Conservation (phyloP, 2,113 vertebrate genomes). For the Hydropotes inermis region DNA sequence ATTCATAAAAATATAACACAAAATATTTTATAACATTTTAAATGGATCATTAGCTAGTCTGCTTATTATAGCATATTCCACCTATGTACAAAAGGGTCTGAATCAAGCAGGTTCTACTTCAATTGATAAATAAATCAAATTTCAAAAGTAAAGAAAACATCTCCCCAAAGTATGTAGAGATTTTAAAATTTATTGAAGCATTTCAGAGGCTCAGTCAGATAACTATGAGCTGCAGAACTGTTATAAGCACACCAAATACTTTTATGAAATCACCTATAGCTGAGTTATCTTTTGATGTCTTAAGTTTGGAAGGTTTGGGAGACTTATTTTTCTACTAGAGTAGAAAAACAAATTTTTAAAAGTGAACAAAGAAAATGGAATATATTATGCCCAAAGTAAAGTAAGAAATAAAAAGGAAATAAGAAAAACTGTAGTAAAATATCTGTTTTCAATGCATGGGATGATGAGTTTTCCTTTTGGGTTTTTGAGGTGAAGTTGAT, state of each 20-base stretch:
- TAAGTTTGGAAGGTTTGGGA: neutral
- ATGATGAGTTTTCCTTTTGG: neutral
- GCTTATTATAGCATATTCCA: neutral
- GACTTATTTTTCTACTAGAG: neutral
- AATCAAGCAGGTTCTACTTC: neutral
- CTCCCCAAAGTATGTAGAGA: neutral
- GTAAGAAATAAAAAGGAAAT: neutral
- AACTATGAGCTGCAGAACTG: neutral
- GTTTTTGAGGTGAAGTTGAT: neutral
- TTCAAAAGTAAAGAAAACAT: neutral
- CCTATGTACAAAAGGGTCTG: neutral
- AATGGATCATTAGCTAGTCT: slow-evolving; percentile 5
- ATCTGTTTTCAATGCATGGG: neutral
- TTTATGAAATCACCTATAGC: neutral
- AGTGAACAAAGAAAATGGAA: neutral
- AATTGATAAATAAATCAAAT: neutral
- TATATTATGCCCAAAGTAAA: neutral
- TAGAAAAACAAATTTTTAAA: neutral
- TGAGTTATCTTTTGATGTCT: neutral
- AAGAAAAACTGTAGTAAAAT: neutral
- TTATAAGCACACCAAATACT: neutral
- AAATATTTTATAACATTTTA: slow-evolving; percentile 5
- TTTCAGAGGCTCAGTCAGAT: neutral
- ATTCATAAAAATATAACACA: neutral
- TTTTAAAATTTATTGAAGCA: neutral